Evolutionary conservation across 1,140 invertebrate genomes (phyloP).

Genomic region (Paraescarpia echinospica): DNA sequence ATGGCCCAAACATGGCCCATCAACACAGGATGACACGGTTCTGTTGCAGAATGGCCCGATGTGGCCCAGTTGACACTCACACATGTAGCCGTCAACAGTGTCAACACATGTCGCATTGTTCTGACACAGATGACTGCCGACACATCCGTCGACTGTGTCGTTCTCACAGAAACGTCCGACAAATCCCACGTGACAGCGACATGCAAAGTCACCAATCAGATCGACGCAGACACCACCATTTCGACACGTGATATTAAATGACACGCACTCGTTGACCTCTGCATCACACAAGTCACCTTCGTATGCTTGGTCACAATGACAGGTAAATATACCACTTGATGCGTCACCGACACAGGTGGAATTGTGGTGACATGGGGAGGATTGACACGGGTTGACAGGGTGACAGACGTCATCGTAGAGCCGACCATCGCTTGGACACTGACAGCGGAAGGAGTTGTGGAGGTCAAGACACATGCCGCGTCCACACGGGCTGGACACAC

Average conservation of each 20-base stretch:
- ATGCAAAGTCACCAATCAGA: conserved; percentile 20
- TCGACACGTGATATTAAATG: conserved; percentile 25
- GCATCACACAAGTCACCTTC: conserved; percentile 35
- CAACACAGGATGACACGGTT: conserved; percentile 33
- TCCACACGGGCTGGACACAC: conserved; percentile 17
- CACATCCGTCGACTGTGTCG: background rate
- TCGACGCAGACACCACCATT: conserved; percentile 65
- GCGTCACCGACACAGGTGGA: conserved; percentile 23
- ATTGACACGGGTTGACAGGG: background rate
- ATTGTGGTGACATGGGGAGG: conserved; percentile 21
- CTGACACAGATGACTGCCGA: conserved; percentile 52
- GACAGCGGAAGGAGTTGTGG: background rate
- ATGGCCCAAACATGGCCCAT: conserved; percentile 30
- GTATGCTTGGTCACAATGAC: background rate
- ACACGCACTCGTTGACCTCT: conserved; percentile 31
- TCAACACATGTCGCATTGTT: conserved; percentile 80
- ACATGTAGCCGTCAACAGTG: conserved; percentile 20
- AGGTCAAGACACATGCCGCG: conserved; percentile 14
- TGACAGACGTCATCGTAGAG: conserved; percentile 1
- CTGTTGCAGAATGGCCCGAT: background rate
- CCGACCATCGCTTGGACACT: background rate
- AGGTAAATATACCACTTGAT: background rate
- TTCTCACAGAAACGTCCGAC: conserved; percentile 34
- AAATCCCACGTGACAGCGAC: conserved; percentile 38
- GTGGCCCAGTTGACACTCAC: conserved; percentile 15